Conservation (phyloP, 2,113 vertebrate species). For the Dissostichus mawsoni region DNA sequence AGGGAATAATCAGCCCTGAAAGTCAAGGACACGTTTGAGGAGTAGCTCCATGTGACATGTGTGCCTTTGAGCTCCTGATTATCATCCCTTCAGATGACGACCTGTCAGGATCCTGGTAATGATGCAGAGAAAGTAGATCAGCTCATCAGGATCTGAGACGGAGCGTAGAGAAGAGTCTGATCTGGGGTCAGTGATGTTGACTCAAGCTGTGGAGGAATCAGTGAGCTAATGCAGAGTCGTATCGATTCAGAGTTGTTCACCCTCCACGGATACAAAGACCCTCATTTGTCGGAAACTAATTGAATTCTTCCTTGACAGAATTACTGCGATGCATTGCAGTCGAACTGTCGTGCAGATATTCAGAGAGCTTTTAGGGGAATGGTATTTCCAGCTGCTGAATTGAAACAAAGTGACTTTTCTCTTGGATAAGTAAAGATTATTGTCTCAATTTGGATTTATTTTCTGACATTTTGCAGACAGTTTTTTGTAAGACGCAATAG, state of each 20-base stretch:
- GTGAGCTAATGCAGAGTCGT: slow-evolving; percentile 24
- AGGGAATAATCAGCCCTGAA: not conserved
- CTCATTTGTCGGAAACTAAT: slow-evolving; percentile 45
- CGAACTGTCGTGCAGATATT: not conserved
- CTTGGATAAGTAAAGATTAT: not conserved
- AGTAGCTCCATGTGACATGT: slow-evolving; percentile 13
- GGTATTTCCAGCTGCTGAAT: not conserved
- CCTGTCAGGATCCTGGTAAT: slow-evolving; percentile 12
- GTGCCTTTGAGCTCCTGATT: slow-evolving; percentile 15
- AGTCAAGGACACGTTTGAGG: slow-evolving; percentile 20
- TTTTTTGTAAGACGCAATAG: not conserved
- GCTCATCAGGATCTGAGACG: slow-evolving; percentile 20
- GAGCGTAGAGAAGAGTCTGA: not conserved
- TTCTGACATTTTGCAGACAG: not conserved
- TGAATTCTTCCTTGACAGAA: slow-evolving; percentile 14
- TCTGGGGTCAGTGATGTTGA: slow-evolving; percentile 24
- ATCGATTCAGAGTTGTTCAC: slow-evolving; percentile 40
- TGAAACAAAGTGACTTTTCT: not conserved
- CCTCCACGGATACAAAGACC: slow-evolving; percentile 3
- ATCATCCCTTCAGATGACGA: not conserved
- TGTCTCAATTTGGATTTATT: not conserved
- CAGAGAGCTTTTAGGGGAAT: not conserved
- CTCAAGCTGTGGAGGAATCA: slow-evolving; percentile 22
- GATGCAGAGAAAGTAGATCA: slow-evolving; percentile 10
- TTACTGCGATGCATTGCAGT: slow-evolving; percentile 10